Conservation (phyloP, 2,888 invertebrate species). For the Linnaemya tessellans region DNA sequence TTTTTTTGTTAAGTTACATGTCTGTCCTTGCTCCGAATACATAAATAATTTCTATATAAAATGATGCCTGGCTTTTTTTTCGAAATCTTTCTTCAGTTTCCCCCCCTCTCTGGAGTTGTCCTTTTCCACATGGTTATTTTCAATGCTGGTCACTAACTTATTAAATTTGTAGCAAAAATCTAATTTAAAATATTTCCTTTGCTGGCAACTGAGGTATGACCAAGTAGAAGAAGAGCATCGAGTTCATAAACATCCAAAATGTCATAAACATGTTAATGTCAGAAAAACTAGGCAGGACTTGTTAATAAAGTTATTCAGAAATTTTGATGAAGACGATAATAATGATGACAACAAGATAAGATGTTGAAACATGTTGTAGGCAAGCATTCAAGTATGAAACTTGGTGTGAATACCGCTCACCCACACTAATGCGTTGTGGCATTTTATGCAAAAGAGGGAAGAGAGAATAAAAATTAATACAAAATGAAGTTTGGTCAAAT, state of each 20-base stretch:
- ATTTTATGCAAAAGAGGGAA: constrained; percentile 6
- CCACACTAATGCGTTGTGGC: constrained; percentile 22
- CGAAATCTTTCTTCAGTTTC: background rate
- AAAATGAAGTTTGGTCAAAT: background rate
- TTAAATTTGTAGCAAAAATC: background rate
- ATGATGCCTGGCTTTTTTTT: background rate
- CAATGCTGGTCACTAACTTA: background rate
- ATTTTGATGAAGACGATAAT: constrained; percentile 1
- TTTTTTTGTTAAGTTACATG: background rate
- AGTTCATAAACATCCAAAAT: constrained; percentile 47
- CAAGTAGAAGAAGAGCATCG: background rate
- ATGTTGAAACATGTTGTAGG: constrained; percentile 26
- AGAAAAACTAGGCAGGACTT: constrained; percentile 33
- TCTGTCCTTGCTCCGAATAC: constrained; percentile 4
- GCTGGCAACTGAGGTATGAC: background rate
- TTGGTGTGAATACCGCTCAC: constrained; percentile 49
- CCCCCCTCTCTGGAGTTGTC: background rate
- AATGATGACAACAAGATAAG: constrained; percentile 28
- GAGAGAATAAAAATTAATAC: background rate
- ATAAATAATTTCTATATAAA: background rate
- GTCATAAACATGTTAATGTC: constrained; percentile 66
- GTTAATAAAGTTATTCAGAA: constrained; percentile 53
- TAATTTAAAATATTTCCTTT: constrained; percentile 23
- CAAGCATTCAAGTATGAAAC: constrained; percentile 35
- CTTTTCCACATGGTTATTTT: background rate